phyloP scores from a whole-genome alignment of 1,140 invertebrate species.

The Cryptotermes secundus region DNA sequence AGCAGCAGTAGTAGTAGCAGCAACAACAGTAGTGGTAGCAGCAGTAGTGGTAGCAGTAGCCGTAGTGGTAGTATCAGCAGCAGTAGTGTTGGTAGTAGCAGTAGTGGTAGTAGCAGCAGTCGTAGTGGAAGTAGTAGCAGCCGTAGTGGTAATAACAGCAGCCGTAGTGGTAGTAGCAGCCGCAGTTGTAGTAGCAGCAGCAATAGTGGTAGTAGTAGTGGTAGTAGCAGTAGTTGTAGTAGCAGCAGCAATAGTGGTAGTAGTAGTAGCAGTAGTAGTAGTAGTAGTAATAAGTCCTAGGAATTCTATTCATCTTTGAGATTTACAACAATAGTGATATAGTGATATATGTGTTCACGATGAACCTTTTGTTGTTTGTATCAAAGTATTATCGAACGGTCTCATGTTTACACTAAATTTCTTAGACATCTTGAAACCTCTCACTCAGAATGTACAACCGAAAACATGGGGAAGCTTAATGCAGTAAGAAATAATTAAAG shows the following conservation, averaged over 20 bases:
- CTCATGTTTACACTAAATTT: no score
- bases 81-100: background rate
- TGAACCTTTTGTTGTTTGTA: no score
- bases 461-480: no score
- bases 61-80: background rate
- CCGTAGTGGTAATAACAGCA: background rate
- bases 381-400: no score
- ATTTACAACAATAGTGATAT: no score
- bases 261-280: background rate
- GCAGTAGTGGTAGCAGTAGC: background rate
- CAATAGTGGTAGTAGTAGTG: background rate
- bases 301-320: no score
- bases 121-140: background rate
- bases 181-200: background rate
- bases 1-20: background rate
- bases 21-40: no score
- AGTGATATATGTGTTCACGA: no score
- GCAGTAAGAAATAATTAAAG: no score
- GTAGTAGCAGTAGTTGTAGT: background rate
- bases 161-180: background rate
- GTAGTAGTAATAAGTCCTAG: background rate
- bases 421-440: no score
- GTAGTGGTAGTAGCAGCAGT: background rate
- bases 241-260: background rate
- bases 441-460: no score